These are phyloP conservation scores for Microcebus tavaratra DNA, from an alignment of 2,113 vertebrate species.

Conservation along the genomic window DNA sequence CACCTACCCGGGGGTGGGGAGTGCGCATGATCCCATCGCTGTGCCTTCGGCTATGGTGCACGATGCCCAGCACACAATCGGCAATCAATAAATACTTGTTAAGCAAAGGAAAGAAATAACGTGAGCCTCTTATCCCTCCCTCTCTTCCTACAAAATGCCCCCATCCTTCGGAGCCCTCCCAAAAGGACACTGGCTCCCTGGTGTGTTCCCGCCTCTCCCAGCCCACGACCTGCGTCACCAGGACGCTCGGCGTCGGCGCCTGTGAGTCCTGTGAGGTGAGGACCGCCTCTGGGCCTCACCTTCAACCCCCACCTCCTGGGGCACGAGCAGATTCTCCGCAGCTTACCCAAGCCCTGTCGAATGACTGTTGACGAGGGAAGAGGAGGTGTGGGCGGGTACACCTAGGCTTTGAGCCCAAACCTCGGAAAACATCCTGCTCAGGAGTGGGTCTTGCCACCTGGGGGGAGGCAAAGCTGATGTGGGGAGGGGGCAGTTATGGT, in stretches of 20 bases:
- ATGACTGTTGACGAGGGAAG: rapidly evolving
- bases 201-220: too few species aligned
- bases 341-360: neutral
- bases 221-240: rapidly evolving
- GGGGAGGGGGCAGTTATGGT: neutral
- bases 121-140: neutral
- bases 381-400: rapidly evolving
- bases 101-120: neutral
- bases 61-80: rapidly evolving
- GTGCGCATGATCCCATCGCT: rapidly evolving
- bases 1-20: neutral
- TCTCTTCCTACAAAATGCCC: neutral
- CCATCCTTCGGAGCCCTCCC: neutral
- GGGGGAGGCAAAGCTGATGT: neutral
- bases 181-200: neutral
- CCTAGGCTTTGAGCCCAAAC: neutral
- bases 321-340: rapidly evolving
- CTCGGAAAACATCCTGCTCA: rapidly evolving
- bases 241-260: rapidly evolving
- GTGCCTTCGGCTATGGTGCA: rapidly evolving
- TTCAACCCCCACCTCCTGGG: rapidly evolving
- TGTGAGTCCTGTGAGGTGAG: neutral
- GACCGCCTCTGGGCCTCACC: too few species aligned
- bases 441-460: neutral
- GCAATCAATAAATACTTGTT: rapidly evolving